phyloP scores from a whole-genome alignment of 2,888 invertebrate genomes.

The Platynereis dumerilii region DNA sequence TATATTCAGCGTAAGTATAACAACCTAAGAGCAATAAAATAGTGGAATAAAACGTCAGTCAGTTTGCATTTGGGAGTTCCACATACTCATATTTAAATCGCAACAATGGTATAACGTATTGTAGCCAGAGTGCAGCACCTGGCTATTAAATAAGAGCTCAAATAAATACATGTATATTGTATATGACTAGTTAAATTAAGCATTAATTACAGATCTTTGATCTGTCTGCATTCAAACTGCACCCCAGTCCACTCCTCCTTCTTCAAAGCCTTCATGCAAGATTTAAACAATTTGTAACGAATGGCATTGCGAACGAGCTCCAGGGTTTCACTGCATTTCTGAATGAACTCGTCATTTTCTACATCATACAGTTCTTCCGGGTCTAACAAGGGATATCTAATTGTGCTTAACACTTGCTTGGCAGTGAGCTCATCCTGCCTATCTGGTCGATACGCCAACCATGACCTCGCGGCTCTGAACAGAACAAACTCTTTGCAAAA shows the following conservation, averaged over 20 bases:
- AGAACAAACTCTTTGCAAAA: conserved; percentile 33
- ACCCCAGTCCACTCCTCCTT: conserved; percentile 29
- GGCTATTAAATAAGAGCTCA: too few species aligned
- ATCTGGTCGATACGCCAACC: conserved; percentile 24
- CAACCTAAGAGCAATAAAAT: too few species aligned
- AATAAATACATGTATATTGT: too few species aligned
- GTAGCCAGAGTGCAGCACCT: too few species aligned
- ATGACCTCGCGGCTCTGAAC: conserved; percentile 32
- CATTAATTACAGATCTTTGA: conserved; percentile 20
- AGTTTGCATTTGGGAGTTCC: too few species aligned
- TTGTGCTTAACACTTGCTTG: conserved; percentile 23
- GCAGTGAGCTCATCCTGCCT: neutral
- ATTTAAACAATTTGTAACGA: conserved; percentile 32
- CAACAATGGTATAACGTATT: too few species aligned
- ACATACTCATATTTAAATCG: too few species aligned
- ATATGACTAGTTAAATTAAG: too few species aligned
- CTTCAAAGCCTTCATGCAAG: conserved; percentile 18
- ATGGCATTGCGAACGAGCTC: conserved; percentile 29
- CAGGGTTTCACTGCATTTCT: conserved; percentile 9
- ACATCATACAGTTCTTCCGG: conserved; percentile 31
- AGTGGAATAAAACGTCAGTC: too few species aligned
- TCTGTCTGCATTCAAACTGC: conserved; percentile 26
- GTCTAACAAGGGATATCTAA: conserved; percentile 32
- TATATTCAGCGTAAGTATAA: too few species aligned
- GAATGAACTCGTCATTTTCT: conserved; percentile 29